Base-by-base conservation (phyloP, 2,888 invertebrate genomes). In the Patella caerulea region DNA sequence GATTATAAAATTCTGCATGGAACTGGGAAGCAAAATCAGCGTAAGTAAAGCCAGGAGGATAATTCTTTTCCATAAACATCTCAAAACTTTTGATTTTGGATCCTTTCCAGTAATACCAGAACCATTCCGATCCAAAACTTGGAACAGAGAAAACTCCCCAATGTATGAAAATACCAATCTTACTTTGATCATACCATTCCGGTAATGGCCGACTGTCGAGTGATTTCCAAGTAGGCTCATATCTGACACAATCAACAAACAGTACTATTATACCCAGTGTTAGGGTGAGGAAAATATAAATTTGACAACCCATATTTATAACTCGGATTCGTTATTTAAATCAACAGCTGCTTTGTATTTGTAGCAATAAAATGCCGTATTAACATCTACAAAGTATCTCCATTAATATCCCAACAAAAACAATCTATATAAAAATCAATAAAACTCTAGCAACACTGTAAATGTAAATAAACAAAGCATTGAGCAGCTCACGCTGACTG, bases 111-210 rank as follows among this genome's bases (percentile, higher is more conserved):
- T 82, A 52, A 55, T 85, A 84, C 91, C 91, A 92, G 79, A 92
- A 90, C 91, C 90, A 91, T 74, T 88, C 90, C 0, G 95, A 94
- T 0, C 94, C 94, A 91, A 95, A 96, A 89, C 96, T 95, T 0
- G 97, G 98, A 15, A 98, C 98, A 0, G 96, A 95, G 89, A 95
- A 98, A 0, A 98, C 96, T 0, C 98, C 98, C 96, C 97, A 98
- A 89, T 98, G 98, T 69, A 98, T 92, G 88, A 98, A 98, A 85
- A 98, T 97, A 3, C 98, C 98, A 82, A 97, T 92, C 93, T 98
- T 98, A 0, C 95, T 96, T 76, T 95, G 93, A 89, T 98, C 97
- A 90, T 96, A 98, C 98, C 98, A 98, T 3, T 90, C 82, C 0
- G 98, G 98, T 77, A 97, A 89, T 0, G 96, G 96, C 76, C 98